phyloP scores from a whole-genome alignment of 1,140 invertebrate genomes.

The Drosophila biarmipes region DNA sequence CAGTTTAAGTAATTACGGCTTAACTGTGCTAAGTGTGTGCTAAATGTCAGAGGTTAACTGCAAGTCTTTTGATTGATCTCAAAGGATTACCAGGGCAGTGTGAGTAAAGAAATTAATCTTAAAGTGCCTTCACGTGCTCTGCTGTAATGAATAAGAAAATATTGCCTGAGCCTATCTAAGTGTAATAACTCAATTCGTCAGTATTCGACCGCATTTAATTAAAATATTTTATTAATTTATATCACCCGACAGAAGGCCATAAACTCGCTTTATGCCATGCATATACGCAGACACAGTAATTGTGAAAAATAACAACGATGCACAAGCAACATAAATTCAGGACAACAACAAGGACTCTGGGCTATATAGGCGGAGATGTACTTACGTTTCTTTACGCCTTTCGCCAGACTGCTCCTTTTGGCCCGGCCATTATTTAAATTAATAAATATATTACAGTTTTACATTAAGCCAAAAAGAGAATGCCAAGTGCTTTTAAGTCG shows the following conservation, averaged over 20 bases:
- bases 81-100: background rate
- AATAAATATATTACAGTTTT: conserved; percentile 68
- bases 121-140: background rate
- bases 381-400: conserved; percentile 45
- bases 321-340: conserved; percentile 39
- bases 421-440: conserved; percentile 56
- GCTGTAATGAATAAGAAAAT: background rate
- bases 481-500: conserved; percentile 12
- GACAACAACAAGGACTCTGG: conserved; percentile 16
- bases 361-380: conserved; percentile 3
- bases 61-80: conserved; percentile 21
- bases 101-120: conserved; percentile 14
- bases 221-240: conserved; percentile 57
- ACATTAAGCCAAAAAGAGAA: conserved; percentile 36
- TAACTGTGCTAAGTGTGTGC: conserved; percentile 20
- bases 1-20: conserved; percentile 37
- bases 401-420: conserved; percentile 8
- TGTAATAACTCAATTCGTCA: conserved; percentile 30
- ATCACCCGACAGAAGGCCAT: background rate
- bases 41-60: conserved; percentile 19
- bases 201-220: conserved; percentile 49
- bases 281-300: conserved; percentile 8
- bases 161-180: background rate
- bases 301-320: conserved; percentile 39
- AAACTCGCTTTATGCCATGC: conserved; percentile 2